Percentiles rank a stretch among this genome's conserved stretches.
These are phyloP conservation scores for Morbakka virulenta DNA, from an alignment of 30 jellyfish, hydroid and myxozoan species.

Conservation along the genomic window DNA sequence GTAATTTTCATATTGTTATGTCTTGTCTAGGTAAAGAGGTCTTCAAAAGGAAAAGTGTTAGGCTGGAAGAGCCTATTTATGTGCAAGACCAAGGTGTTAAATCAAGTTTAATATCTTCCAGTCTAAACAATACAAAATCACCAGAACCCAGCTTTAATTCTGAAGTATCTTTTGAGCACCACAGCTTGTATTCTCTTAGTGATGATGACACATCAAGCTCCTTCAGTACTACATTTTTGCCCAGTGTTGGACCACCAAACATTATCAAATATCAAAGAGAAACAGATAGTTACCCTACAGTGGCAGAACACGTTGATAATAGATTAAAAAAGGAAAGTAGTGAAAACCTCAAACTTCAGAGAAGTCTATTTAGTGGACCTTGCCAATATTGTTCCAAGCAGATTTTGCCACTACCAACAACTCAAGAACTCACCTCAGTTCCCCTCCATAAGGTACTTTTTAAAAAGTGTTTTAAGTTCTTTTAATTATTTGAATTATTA, in stretches of 20 bases:
- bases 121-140: no score
- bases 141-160: no score
- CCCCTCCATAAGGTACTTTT: slow-evolving; percentile 36
- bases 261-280: slow-evolving; percentile 54
- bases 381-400: slow-evolving; percentile 60
- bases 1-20: no score
- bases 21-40: no score
- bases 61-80: no score
- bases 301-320: neutral
- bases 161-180: no score
- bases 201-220: neutral
- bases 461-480: neutral
- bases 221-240: slow-evolving; percentile 6
- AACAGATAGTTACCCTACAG: neutral
- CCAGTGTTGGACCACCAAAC: slow-evolving; percentile 78
- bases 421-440: slow-evolving; percentile 19
- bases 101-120: no score
- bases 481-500: no score
- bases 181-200: neutral
- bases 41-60: no score
- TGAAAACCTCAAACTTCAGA: slow-evolving; percentile 9
- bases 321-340: neutral
- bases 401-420: slow-evolving; percentile 71
- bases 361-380: slow-evolving; percentile 64
- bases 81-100: no score